Base-by-base conservation (phyloP, 2,113 vertebrate genomes). In the Colistium nudipinnis region DNA sequence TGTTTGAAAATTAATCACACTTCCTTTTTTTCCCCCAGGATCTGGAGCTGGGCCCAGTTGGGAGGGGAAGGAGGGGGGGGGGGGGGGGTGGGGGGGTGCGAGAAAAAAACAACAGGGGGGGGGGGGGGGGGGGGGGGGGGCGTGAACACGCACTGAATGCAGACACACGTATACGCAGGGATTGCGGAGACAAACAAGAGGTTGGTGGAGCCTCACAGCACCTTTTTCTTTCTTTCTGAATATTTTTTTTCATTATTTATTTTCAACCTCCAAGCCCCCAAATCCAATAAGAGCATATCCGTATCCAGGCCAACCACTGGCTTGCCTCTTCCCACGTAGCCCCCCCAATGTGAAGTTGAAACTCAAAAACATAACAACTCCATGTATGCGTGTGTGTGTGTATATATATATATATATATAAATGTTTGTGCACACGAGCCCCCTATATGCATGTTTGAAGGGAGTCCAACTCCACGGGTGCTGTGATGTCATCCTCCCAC, bases 401-500 rank as follows among this genome's bases (percentile, higher is more conserved):
- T 61, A 35, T 45, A 19, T n/a, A 25, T 16, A 12, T 41, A 11
- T 57, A 41, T 69, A 31, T 57, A 53, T 51, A n/a, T 14, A 33
- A 10, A 10, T 38, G 28, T 51, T 36, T 57, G 56, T 72, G 55
- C 73, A 48, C 54, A 33, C 19, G 6, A 47, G 48, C 62, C 47
- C n/a, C 47, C 31, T 84, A 53, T 76, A 36, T 86, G 57, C 20
- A 0, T 56, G 59, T 59, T 64, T 75, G 67, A 71, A 78, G n/a
- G 16, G 67, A 62, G 68, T 84, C 88, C 87, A 88, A 70, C 81
- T 86, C 83, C 41, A 49, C 74, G 89, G 88, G 82, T 82, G 81
- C 79, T 81, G 84, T 91, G 92, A 91, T 90, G 90, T 92, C 92
- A 91, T 92, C 91, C 91, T 82, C 91, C 92, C 90, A 93, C 92